Conservation (phyloP, 2,113 vertebrate species). For the Channa maculata region DNA sequence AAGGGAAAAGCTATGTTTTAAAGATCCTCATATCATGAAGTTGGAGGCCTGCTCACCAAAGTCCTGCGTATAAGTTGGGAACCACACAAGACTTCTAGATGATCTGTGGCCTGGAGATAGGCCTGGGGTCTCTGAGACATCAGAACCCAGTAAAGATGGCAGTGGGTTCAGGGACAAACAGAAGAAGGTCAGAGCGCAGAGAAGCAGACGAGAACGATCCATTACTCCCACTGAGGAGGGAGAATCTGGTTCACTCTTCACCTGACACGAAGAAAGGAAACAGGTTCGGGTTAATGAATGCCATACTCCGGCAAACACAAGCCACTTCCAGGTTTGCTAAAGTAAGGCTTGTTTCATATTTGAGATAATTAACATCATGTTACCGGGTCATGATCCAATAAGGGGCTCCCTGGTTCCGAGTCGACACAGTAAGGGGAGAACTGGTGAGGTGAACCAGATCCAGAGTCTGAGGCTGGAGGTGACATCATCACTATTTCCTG, state of each 20-base stretch:
- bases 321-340: background rate
- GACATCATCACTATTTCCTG: constrained; percentile 95
- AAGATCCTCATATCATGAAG: no score
- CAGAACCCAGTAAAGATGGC: constrained; percentile 88
- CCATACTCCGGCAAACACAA: no score
- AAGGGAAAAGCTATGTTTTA: no score
- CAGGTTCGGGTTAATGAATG: background rate
- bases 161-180: constrained; percentile 96
- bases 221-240: constrained; percentile 95
- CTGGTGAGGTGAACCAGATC: constrained; percentile 90
- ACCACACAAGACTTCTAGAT: constrained; percentile 85
- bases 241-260: constrained; percentile 96
- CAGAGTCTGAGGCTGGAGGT: constrained; percentile 94
- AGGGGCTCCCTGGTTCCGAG: constrained; percentile 95
- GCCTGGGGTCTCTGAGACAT: constrained; percentile 50
- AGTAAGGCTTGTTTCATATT: background rate
- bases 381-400: constrained; percentile 94
- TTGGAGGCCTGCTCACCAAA: constrained; percentile 70
- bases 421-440: constrained; percentile 97
- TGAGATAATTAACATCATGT: background rate
- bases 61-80: constrained; percentile 84
- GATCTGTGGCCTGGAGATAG: constrained; percentile 73
- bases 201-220: constrained; percentile 96
- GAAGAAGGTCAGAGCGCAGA: constrained; percentile 95
- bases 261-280: constrained; percentile 73